Evolutionary conservation across 2,113 vertebrate genomes (phyloP), one percentile per base, ranked within the genome.

Genomic region (Cyphomyrus discorhynchus): DNA sequence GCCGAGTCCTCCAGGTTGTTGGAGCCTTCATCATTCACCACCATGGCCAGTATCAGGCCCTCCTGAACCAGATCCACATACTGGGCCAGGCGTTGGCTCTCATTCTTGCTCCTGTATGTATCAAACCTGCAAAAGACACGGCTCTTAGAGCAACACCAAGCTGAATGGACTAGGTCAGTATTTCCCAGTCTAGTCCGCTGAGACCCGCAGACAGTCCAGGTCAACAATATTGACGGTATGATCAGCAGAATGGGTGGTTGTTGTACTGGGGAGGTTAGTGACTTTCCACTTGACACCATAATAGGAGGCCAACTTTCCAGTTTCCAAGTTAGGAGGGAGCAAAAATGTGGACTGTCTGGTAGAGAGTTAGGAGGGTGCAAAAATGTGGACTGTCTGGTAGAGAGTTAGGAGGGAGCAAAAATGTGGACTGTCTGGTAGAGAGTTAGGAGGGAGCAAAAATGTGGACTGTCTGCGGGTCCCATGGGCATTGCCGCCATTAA

Each of bases 11-110:
- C 98, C 93, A 99, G 91, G 94, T 97, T 97, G 91, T 97, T 97
- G 35, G 98, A 99, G 56, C 97, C 98, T 92, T 99, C 98, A 13
- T 99, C 98, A 0, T 99, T 99, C 92, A 99, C 97, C 84, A 98
- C 96, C 11, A 99, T 95, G 0, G 96, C 96, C 89, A 99, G 92
- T 89, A 99, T 97, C 92, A 96, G 95, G 70, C 98, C 98, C 0
- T 93, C 89, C 0, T 94, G 94, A 89, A 98, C 95, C 0, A 90
- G 88, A 0, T 95, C 95, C 92, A 99, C 91, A 31, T 97, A 98
- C 90, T 96, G 95, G 27, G 95, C 96, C 87, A 99, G 96, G 0
- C 98, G 97, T 2, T 94, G 89, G 11, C 97, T 99, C 92, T 99
- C 98, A 5, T 97, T 96, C 92, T 97, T 97, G 91, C 96, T 96